phyloP scores from a whole-genome alignment of 2,797 vertebrate species.

The Leontopithecus rosalia region DNA sequence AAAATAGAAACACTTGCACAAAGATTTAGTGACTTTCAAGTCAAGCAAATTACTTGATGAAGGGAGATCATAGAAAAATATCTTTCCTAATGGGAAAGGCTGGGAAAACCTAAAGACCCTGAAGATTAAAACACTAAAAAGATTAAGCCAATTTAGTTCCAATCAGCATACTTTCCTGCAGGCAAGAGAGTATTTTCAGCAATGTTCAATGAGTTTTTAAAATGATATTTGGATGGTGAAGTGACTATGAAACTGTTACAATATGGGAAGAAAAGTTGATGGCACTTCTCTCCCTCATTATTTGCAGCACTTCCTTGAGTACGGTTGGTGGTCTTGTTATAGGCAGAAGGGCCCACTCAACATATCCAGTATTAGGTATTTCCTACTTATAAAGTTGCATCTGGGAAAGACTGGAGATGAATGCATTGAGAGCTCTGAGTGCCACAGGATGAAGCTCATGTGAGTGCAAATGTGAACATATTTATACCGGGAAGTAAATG shows the following conservation, averaged over 20 bases:
- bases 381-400: slow-evolving; percentile 35
- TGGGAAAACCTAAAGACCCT: slow-evolving; percentile 54
- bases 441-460: background rate
- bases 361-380: background rate
- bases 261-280: background rate
- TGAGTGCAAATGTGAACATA: background rate
- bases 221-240: slow-evolving; percentile 15
- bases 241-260: slow-evolving; percentile 15
- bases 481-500: background rate
- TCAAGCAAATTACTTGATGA: slow-evolving; percentile 51
- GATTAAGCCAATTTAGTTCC: slow-evolving; percentile 55
- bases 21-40: slow-evolving; percentile 60
- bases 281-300: slow-evolving; percentile 18
- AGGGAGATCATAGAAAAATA: slow-evolving; percentile 17
- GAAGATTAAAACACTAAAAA: slow-evolving; percentile 60
- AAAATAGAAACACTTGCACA: slow-evolving; percentile 26
- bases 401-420: background rate
- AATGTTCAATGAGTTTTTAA: background rate
- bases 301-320: slow-evolving; percentile 50
- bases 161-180: slow-evolving; percentile 50
- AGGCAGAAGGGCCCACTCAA: slow-evolving; percentile 60
- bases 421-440: background rate
- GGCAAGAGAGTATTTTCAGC: slow-evolving; percentile 53
- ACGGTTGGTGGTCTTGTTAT: slow-evolving; percentile 50
- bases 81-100: slow-evolving; percentile 51